Conservation (phyloP, 1,140 invertebrate genomes). For the Ips typographus region DNA sequence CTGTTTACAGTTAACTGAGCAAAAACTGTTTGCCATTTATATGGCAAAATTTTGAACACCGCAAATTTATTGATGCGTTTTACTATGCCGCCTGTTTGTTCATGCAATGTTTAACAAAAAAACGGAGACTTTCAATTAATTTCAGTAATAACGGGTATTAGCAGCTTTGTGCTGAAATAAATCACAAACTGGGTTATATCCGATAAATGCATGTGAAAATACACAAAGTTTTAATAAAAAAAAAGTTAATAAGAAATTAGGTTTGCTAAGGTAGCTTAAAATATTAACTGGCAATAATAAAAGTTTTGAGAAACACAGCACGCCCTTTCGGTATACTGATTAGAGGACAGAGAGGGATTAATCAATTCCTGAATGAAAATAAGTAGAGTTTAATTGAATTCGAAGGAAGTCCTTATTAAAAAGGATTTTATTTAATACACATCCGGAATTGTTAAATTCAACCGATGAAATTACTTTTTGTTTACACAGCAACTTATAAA, state of each 20-base stretch:
- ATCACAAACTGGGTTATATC: no score
- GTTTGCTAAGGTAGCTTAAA: neutral
- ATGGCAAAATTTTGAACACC: neutral
- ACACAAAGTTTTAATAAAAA: no score
- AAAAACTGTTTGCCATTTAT: neutral
- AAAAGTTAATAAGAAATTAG: neutral
- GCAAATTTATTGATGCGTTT: slow-evolving; percentile 4
- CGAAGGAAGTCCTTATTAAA: slow-evolving; percentile 25
- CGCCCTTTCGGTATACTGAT: slow-evolving; percentile 10
- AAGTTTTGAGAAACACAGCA: slow-evolving; percentile 9
- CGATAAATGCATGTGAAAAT: no score
- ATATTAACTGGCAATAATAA: slow-evolving; percentile 20
- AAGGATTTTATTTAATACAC: slow-evolving; percentile 34
- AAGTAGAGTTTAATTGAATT: slow-evolving; percentile 33
- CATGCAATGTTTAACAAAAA: neutral
- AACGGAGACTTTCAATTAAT: neutral
- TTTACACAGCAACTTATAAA: slow-evolving; percentile 23
- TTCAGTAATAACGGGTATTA: neutral
- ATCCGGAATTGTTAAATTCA: slow-evolving; percentile 33
- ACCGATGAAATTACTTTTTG: slow-evolving; percentile 26
- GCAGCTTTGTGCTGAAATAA: neutral
- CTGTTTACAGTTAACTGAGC: neutral
- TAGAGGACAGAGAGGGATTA: slow-evolving; percentile 25
- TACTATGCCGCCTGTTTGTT: neutral
- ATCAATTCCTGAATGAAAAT: slow-evolving; percentile 27